These are phyloP conservation scores for Sebastes cheni DNA, from an alignment of 2,797 vertebrate genomes.

Conservation along the genomic window DNA sequence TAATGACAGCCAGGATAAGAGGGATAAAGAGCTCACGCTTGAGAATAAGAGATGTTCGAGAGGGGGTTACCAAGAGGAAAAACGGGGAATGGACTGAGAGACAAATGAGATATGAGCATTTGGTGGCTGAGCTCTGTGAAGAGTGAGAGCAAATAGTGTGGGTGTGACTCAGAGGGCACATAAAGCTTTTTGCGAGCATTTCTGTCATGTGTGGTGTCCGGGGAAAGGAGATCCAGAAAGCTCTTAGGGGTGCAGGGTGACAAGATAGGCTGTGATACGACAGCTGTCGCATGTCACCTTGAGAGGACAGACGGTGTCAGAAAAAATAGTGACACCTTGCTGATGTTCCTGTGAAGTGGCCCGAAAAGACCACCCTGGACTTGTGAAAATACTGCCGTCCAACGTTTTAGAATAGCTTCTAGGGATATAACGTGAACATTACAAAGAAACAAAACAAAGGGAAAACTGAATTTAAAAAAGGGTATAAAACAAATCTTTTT, in stretches of 20 bases:
- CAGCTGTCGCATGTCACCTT: conserved; percentile 64
- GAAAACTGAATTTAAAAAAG: background rate
- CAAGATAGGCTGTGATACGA: conserved; percentile 52
- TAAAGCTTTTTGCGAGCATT: conserved; percentile 50
- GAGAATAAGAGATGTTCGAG: conserved; percentile 8
- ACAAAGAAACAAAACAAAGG: background rate
- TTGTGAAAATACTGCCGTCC: conserved; percentile 5
- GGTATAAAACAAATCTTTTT: no score
- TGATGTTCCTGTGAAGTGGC: conserved; percentile 48
- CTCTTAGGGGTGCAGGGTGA: conserved; percentile 41
- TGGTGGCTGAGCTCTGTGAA: background rate
- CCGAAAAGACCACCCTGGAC: conserved; percentile 31
- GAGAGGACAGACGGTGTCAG: conserved; percentile 39
- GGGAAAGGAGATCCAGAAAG: conserved; percentile 25
- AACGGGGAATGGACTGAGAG: background rate
- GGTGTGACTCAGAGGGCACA: conserved; percentile 42
- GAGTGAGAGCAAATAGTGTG: conserved; percentile 14
- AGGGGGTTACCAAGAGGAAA: background rate
- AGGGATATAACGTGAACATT: background rate
- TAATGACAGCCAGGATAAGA: conserved; percentile 30
- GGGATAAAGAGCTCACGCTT: conserved; percentile 46
- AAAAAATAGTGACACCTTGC: conserved; percentile 34
- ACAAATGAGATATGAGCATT: conserved; percentile 15
- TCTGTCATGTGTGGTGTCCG: conserved; percentile 40
- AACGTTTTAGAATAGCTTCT: background rate